These are phyloP conservation scores for Lutraria lutraria DNA, from an alignment of 2,888 invertebrate species.

Conservation along the genomic window DNA sequence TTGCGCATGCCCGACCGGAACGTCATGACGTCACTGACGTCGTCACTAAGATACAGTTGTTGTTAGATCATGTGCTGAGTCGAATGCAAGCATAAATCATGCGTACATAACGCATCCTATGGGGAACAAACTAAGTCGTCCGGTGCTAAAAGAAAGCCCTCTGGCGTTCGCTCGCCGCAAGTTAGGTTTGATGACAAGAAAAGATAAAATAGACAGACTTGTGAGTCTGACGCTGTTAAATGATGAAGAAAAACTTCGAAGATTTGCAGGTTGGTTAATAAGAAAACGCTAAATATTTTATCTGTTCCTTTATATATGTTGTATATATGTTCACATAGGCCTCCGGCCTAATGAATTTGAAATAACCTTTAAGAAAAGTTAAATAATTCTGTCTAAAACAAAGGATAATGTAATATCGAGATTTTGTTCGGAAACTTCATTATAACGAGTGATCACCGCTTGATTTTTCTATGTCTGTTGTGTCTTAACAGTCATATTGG, in stretches of 20 bases:
- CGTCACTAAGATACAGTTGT: neutral
- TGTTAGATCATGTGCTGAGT: neutral
- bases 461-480: too few species aligned
- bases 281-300: too few species aligned
- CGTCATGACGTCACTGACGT: neutral
- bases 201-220: neutral
- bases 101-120: neutral
- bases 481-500: too few species aligned
- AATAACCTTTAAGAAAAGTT: too few species aligned
- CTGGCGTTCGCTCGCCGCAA: neutral
- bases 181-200: neutral
- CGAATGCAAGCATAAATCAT: neutral
- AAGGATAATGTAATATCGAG: too few species aligned
- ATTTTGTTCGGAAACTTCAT: too few species aligned
- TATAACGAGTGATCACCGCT: too few species aligned
- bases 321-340: too few species aligned
- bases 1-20: neutral
- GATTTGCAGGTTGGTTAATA: neutral
- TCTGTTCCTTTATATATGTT: too few species aligned
- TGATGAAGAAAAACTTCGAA: neutral
- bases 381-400: too few species aligned
- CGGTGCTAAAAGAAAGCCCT: neutral
- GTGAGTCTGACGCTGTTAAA: neutral
- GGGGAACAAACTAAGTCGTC: neutral
- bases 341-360: too few species aligned